Percentiles rank a stretch among this genome's conserved stretches.
Conservation (phyloP, 2,888 invertebrate species). For the Monopis laevigella region DNA sequence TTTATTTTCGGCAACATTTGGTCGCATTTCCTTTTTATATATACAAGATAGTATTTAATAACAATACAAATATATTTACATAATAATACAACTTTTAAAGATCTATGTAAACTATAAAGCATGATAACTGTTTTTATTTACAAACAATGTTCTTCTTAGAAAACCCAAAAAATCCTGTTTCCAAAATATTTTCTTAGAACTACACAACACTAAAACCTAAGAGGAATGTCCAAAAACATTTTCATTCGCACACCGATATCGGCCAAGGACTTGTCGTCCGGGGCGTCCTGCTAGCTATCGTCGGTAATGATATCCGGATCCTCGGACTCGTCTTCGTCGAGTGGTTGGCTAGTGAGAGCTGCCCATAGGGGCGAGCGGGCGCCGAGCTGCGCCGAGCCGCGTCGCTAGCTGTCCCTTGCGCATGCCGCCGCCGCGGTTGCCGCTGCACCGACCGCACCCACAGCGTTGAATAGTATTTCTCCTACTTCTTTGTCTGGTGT, state of each 20-base stretch:
- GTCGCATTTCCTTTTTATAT: too few species aligned
- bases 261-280: conserved; percentile 58
- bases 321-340: conserved; percentile 45
- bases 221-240: conserved; percentile 67
- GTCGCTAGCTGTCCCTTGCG: conserved; percentile 69
- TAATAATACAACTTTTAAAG: too few species aligned
- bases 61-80: too few species aligned
- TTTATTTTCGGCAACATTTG: too few species aligned
- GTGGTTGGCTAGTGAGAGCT: conserved; percentile 76
- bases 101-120: too few species aligned
- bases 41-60: too few species aligned
- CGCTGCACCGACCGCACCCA: conserved; percentile 44
- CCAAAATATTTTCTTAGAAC: not conserved
- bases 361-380: conserved; percentile 81
- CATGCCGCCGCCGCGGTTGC: conserved; percentile 27
- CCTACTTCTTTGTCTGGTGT: conserved; percentile 62
- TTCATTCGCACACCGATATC: conserved; percentile 65
- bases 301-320: conserved; percentile 25
- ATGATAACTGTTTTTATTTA: too few species aligned
- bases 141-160: too few species aligned
- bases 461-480: conserved; percentile 44
- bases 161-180: too few species aligned
- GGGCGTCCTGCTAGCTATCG: conserved; percentile 64
- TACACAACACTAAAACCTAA: conserved; percentile 48
- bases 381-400: conserved; percentile 55